Evolutionary conservation across 2,888 invertebrate genomes (phyloP), one percentile per base, ranked within the genome.

Genomic region (Agrotis exclamationis): DNA sequence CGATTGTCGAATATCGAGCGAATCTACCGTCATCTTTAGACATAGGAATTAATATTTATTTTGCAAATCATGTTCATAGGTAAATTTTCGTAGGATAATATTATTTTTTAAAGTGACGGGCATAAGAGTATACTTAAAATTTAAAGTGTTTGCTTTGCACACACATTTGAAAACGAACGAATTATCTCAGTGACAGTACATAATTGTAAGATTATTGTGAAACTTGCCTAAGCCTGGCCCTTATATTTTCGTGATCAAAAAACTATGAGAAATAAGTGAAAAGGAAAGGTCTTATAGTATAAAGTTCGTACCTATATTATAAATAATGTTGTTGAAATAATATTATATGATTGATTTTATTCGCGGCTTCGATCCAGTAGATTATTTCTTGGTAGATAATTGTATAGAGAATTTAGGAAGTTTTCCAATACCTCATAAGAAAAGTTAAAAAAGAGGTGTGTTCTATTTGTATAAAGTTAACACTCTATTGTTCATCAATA

Each of bases 151-250:
- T 67, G 67, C 62, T 75, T 70, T 65, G 56, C 54, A 60, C 45
- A 51, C 63, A 64, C 50, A 64, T 59, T 57, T 66, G 20, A 59
- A 47, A 54, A 63, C 47, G 24, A 47, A 75, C 74, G 59, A 70
- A 65, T 82, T 70, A 76, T 81, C 63, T 50, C 60, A 63, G 57
- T 63, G 79, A 76, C 71, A 82, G 70, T 76, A 72, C 20, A 58
- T 63, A 50, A 50, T 65, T 71, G 18, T 67, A 71, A 63, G 57
- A 58, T 64, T 53, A 66, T 69, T 59, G 57, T 60, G 50, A 56
- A 74, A 74, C 70, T 74, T 74, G 68, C 63, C 70, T 54, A 66
- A 66, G 54, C 28, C 54, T 63, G 44, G 44, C 39, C 54, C 20
- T 72, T 47, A 20, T 3, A 64, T 63, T 77, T 64, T 63, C 51